Evolutionary conservation across 2,797 vertebrate genomes (phyloP), one percentile per base, ranked within the genome.

Genomic region (Neosilurus hyrtlii): DNA sequence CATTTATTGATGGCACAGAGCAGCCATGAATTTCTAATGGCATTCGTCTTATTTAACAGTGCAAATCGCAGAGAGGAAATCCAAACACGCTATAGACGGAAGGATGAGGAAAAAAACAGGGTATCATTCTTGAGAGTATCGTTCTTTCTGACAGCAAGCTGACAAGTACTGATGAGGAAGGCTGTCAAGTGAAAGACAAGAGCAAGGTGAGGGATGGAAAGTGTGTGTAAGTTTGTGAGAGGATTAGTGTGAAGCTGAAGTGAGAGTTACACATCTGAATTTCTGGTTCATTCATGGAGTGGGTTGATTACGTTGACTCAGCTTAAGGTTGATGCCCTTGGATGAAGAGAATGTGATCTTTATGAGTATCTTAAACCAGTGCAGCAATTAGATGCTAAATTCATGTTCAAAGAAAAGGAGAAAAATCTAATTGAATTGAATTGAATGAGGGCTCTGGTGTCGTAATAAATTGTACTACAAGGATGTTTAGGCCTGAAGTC

Each of bases 1-100:
- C 88, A 91, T 90, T 90, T 91, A 91, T 90, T 92, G 90, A 90
- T 90, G 86, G 83, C 89, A 89, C 73, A 9, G 82, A 81, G 85
- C 87, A 83, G 87, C 83, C 85, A 86, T 88, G 87, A 88, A 89
- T 89, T 89, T 85, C 86, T 88, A 90, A 89, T 87, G 82, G 83
- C 87, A 86, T 90, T 89, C 83, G 79, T 89, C 89, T 90, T 90
- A 89, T 90, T 89, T 89, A 90, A 88, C 90, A 88, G 87, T 84
- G 86, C 86, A 87, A 86, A 90, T 90, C 88, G 90, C 89, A 90
- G 83, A 86, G 87, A 85, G 86, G 88, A 89, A 89, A 91, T 89
- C 89, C 89, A 87, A 91, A 89, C 86, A 86, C 62, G 84, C 86
- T 87, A 43, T 43, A 86, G 83, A 85, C 73, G 85, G 88, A 71